These are phyloP conservation scores for Limonius californicus DNA, from an alignment of 1,140 invertebrate genomes.

Conservation along the genomic window DNA sequence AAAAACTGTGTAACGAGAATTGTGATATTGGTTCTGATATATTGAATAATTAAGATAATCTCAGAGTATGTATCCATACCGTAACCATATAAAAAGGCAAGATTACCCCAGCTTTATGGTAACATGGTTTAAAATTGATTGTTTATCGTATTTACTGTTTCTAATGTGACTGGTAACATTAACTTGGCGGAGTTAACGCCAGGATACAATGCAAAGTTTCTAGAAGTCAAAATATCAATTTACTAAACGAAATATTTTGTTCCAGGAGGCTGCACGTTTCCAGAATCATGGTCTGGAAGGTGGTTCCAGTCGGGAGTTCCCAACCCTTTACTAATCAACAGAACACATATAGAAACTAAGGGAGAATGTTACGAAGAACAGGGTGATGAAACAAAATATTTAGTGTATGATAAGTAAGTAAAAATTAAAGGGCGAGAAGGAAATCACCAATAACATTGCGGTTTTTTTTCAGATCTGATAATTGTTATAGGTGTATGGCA, in stretches of 20 bases:
- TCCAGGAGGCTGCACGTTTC: conserved; percentile 66
- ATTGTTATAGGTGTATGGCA: conserved; percentile 63
- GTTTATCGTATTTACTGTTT: no score
- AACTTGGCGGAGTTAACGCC: no score
- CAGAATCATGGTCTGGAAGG: conserved; percentile 65
- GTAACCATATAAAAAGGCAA: no score
- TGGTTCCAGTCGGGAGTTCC: conserved; percentile 75
- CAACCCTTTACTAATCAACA: conserved; percentile 63
- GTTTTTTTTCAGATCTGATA: conserved; percentile 49
- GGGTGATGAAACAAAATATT: conserved; percentile 62
- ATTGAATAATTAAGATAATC: no score
- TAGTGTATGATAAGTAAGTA: conserved; percentile 69
- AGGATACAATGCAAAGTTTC: no score
- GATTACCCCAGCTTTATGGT: no score
- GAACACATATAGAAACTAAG: conserved; percentile 67
- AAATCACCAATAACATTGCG: conserved; percentile 1
- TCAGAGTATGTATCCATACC: no score
- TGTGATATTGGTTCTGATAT: no score
- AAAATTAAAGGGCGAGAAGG: neutral
- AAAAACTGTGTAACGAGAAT: no score
- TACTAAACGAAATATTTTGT: conserved; percentile 29
- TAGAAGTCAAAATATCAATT: no score
- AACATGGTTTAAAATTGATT: no score
- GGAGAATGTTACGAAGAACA: conserved; percentile 68
- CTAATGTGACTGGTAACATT: no score